A percentile compares a stretch with the other conserved stretches of the same genome.
Evolutionary conservation across 2,888 invertebrate genomes (phyloP).

Genomic region (Selenia dentaria): DNA sequence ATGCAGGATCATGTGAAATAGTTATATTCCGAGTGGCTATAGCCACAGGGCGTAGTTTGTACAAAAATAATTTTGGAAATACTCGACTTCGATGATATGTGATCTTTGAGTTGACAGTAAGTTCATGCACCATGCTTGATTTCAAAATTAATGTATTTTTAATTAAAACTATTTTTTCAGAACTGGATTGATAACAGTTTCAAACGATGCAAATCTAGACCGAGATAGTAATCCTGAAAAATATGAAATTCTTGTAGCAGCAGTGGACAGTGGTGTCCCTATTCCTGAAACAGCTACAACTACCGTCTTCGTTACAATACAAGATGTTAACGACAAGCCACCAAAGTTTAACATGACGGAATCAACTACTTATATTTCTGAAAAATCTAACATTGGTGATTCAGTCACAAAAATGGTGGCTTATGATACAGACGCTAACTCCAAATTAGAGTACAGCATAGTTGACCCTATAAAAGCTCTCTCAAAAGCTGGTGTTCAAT

Average conservation of each 20-base stretch:
- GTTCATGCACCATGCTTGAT: too few species aligned
- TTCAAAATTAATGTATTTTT: too few species aligned
- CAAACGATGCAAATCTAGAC: slow-evolving; percentile 89
- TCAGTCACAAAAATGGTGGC: slow-evolving; percentile 87
- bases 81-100: too few species aligned
- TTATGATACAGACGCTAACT: slow-evolving; percentile 88
- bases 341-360: slow-evolving; percentile 89
- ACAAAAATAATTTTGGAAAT: too few species aligned
- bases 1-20: too few species aligned
- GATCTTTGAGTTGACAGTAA: too few species aligned
- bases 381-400: slow-evolving; percentile 86
- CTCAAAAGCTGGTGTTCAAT: slow-evolving; percentile 89
- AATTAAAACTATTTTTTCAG: too few species aligned
- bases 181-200: slow-evolving; percentile 88
- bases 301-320: slow-evolving; percentile 88
- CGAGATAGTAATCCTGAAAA: slow-evolving; percentile 87
- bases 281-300: slow-evolving; percentile 92
- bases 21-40: too few species aligned
- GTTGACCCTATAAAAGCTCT: slow-evolving; percentile 88
- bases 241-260: slow-evolving; percentile 89
- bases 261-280: slow-evolving; percentile 90
- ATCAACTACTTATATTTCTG: slow-evolving; percentile 88
- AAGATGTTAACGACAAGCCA: slow-evolving; percentile 93
- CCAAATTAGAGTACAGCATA: slow-evolving; percentile 88
- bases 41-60: too few species aligned